Evolutionary conservation across 2,797 vertebrate species (phyloP), one percentile per base, ranked within the genome.

Genomic region (Ispidina lecontei): DNA sequence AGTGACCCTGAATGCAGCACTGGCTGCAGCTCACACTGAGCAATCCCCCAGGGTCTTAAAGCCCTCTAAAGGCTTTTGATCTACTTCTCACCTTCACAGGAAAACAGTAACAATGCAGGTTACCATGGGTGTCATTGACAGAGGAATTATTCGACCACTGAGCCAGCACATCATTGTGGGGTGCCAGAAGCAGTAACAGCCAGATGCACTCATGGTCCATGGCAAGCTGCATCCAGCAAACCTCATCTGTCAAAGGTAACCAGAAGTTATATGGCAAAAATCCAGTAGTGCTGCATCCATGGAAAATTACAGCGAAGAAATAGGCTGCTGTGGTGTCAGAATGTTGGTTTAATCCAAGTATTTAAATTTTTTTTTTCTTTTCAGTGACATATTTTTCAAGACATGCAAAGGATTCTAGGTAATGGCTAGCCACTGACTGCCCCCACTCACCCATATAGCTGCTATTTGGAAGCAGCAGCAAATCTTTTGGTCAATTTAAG

Each of bases 251-350:
- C 89, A 91, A 39, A 85, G 39, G 80, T 62, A 64, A 71, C 26
- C 1, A 2, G 56, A 47, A 94, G 18, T 59, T 75, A 47, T 1
- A 62, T 7, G 39, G 29, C 14, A 4, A 62, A 91, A 90, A 90
- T 29, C 58, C 74, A 84, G 78, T 0, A 0, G 41, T 39, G 74
- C 69, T 88, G 71, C 62, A 88, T 76, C 64, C 62, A 39, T 60
- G 90, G 77, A 92, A 95, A 93, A 92, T 82, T 71, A 90, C 71
- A 87, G 71, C 58, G 79, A 84, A 93, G 71, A 91, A 93, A 81
- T 1, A 86, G 83, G 68, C 63, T 1, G 0, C 56, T 46, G 4
- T 18, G 22, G 83, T 94, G 85, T 78, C 47, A 92, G 84, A 94
- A 94, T 9, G 5, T 54, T 76, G 59, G 70, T 86, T 86, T 62